Evolutionary conservation across 2,113 vertebrate genomes (phyloP), one percentile per base, ranked within the genome.

Genomic region (Phodopus roborovskii): DNA sequence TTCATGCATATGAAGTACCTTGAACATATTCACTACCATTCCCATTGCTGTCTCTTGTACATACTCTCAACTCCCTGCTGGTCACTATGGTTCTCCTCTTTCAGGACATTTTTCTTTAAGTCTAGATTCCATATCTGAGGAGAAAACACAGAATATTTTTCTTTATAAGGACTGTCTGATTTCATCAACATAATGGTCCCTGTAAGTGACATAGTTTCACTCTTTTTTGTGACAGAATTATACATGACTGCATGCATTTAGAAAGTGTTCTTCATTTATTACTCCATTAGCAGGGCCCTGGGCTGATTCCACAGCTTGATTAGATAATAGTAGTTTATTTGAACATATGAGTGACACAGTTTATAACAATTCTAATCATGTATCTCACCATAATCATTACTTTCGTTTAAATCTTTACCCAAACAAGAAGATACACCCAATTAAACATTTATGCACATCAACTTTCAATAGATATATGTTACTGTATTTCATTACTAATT

Each of bases 301-400:
- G 30, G 7, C 45, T 78, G 48, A 78, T 19, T 53, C 26, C 7
- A 53, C 50, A 8, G 11, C 48, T 53, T 79, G 77, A 30, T 1
- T 20, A 36, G 7, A 79, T 30, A 79, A 53, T 20, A 53, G 64
- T n/a, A 79, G 5, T 92, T 96, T 90, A 66, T 39, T 81, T 82
- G 22, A 36, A 28, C 26, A 90, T 64, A 74, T 36, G 6, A 22
- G 62, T 33, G 74, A 30, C 8, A 53, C 26, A 36, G 74, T 95
- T 90, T 77, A 1, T 50, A 74, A 45, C n/a, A 22, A 94, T 90
- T 50, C 17, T 83, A 10, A 50, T 78, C 15, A 62, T 13, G 53
- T 42, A 36, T 86, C n/a, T 73, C 91, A 90, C 88, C 79, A 53
- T 48, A 94, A 84, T n/a, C n/a, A 84, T 11, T 81, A 71, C 22